Evolutionary conservation across 2,888 invertebrate genomes (phyloP).

Genomic region (Portevinia maculata): DNA sequence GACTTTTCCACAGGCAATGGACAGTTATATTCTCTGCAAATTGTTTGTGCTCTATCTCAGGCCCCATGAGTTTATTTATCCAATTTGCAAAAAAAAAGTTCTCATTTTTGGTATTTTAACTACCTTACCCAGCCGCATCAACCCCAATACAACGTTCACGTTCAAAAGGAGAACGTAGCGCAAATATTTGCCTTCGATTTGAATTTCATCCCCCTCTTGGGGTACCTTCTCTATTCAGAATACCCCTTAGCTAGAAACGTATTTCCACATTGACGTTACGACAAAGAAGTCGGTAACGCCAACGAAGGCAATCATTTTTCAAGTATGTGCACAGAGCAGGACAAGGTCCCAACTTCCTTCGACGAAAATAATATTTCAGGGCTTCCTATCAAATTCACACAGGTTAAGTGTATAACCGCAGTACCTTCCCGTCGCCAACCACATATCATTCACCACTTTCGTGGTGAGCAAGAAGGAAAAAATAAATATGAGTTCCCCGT

Average conservation of each 20-base stretch:
- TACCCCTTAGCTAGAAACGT: constrained; percentile 18
- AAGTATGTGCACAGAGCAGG: constrained; percentile 69
- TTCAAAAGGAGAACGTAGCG: constrained; percentile 66
- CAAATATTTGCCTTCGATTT: constrained; percentile 74
- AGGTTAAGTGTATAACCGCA: constrained; percentile 69
- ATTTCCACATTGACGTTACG: constrained; percentile 42
- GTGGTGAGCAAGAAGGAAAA: constrained; percentile 34
- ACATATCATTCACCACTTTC: constrained; percentile 8
- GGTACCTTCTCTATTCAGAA: constrained; percentile 8
- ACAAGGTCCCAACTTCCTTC: constrained; percentile 54
- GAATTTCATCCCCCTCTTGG: constrained; percentile 64
- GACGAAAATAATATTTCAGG: not conserved
- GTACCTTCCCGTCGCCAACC: not conserved
- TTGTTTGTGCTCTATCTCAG: constrained; percentile 11
- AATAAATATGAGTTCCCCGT: constrained; percentile 55
- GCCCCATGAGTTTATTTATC: constrained; percentile 59
- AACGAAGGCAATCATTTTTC: constrained; percentile 67
- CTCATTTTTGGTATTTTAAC: constrained; percentile 55
- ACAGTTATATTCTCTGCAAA: constrained; percentile 32
- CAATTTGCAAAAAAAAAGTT: constrained; percentile 50
- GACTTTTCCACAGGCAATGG: constrained; percentile 64
- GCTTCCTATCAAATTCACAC: constrained; percentile 2
- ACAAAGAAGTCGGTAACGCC: constrained; percentile 51
- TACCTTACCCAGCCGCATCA: not conserved
- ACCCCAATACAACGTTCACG: constrained; percentile 3